A percentile compares a stretch with the other conserved stretches of the same genome.
These are phyloP conservation scores for Lithodes maja DNA, from an alignment of 2,888 invertebrate genomes.

Conservation along the genomic window DNA sequence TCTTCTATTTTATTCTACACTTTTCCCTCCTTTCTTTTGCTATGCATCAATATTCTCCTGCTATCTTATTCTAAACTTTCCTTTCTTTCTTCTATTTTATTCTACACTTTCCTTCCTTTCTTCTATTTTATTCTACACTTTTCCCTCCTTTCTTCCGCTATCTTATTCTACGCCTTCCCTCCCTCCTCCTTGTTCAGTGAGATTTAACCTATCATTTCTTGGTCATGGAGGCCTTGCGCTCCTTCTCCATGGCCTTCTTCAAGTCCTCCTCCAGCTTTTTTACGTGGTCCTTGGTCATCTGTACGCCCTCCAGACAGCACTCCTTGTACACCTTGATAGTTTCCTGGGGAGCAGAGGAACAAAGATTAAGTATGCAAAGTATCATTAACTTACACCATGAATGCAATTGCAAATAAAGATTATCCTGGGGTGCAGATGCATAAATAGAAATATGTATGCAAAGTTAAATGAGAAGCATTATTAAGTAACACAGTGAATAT, in stretches of 20 bases:
- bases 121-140: not conserved
- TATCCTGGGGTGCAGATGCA: too few relatives aligned
- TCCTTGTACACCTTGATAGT: slow-evolving; percentile 72
- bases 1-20: not conserved
- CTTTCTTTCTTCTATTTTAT: not conserved
- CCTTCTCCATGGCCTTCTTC: slow-evolving; percentile 67
- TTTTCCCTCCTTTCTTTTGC: not conserved
- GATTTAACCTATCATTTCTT: slow-evolving; percentile 38
- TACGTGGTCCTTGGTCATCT: slow-evolving; percentile 68
- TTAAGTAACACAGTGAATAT: too few relatives aligned
- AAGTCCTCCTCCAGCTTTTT: slow-evolving; percentile 64
- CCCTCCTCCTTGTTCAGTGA: not conserved
- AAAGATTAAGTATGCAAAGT: too few relatives aligned
- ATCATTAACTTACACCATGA: too few relatives aligned
- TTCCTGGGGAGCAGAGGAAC: slow-evolving; percentile 65
- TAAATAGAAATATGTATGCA: too few relatives aligned
- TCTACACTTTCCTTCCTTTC: not conserved
- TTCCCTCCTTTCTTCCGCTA: not conserved
- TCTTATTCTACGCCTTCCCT: not conserved
- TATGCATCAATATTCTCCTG: not conserved
- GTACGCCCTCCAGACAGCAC: slow-evolving; percentile 72
- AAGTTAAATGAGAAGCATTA: too few relatives aligned
- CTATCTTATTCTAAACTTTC: not conserved
- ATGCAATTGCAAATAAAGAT: too few relatives aligned
- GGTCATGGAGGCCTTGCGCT: slow-evolving; percentile 61